Percentiles rank a stretch among this genome's conserved stretches.
phyloP scores from a whole-genome alignment of 2,888 invertebrate genomes.

The Drosophila meridionalis region DNA sequence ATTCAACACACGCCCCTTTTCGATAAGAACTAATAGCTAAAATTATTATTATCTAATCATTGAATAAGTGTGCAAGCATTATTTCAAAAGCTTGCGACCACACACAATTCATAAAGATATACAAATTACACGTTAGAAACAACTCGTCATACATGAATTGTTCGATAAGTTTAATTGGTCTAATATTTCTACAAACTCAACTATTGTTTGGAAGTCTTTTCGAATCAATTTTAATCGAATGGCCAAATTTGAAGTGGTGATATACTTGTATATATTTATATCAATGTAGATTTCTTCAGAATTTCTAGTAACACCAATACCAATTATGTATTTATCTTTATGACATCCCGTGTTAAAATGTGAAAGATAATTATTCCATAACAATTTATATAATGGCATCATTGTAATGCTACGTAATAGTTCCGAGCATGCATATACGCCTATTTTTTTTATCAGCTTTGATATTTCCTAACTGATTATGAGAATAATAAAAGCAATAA shows the following conservation, averaged over 20 bases:
- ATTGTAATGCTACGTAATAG: neutral
- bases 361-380: neutral
- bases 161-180: neutral
- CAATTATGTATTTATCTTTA: neutral
- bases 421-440: neutral
- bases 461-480: neutral
- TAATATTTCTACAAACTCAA: neutral
- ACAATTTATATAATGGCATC: neutral
- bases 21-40: neutral
- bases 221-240: neutral
- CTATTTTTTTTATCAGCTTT: conserved; percentile 42
- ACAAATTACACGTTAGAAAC: neutral
- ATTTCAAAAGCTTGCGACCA: neutral
- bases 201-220: neutral
- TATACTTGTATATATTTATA: too few relatives aligned
- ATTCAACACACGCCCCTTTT: neutral
- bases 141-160: neutral
- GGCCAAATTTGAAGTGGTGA: too few relatives aligned
- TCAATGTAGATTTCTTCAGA: neutral
- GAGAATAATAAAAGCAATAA: neutral
- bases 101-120: neutral
- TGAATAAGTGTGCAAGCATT: neutral
- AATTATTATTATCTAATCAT: neutral
- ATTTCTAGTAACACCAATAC: neutral
- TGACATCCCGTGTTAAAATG: neutral